Percentiles rank a stretch among this genome's conserved stretches.
Evolutionary conservation across 1,140 invertebrate genomes (phyloP).

Genomic region (Coptotermes formosanus): DNA sequence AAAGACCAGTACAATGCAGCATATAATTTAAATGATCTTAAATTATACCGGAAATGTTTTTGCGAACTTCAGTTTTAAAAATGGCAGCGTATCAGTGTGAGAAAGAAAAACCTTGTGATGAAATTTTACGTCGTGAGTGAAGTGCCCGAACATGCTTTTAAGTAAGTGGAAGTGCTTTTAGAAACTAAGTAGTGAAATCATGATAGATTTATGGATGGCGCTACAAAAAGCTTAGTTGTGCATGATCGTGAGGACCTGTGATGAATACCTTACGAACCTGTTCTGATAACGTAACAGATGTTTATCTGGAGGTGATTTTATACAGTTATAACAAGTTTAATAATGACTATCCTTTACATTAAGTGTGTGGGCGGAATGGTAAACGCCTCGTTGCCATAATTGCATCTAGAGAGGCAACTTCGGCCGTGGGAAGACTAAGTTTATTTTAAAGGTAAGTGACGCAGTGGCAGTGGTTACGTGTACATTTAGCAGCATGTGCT

Average conservation of each 20-base stretch:
- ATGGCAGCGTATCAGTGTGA: neutral
- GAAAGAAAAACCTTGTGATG: too few species aligned
- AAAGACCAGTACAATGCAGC: neutral
- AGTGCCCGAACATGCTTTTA: too few species aligned
- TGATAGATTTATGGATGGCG: neutral
- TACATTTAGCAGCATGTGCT: neutral
- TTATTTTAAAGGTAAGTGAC: neutral
- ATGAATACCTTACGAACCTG: neutral
- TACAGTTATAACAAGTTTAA: neutral
- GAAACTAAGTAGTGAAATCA: neutral
- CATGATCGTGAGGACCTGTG: too few species aligned
- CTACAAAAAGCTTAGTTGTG: neutral
- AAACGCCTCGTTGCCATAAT: neutral
- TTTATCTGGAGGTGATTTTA: neutral
- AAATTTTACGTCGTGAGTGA: too few species aligned
- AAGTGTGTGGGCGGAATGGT: neutral
- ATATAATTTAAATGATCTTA: neutral
- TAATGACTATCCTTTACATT: neutral
- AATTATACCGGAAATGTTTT: conserved; percentile 2
- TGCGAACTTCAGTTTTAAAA: neutral
- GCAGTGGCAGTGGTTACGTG: neutral
- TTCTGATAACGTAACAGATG: neutral
- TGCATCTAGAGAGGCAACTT: neutral
- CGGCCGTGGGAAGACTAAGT: neutral
- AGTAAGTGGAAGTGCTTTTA: too few species aligned